These are phyloP conservation scores for Graptemys geographica DNA, from an alignment of 2,797 vertebrate species.

Conservation along the genomic window DNA sequence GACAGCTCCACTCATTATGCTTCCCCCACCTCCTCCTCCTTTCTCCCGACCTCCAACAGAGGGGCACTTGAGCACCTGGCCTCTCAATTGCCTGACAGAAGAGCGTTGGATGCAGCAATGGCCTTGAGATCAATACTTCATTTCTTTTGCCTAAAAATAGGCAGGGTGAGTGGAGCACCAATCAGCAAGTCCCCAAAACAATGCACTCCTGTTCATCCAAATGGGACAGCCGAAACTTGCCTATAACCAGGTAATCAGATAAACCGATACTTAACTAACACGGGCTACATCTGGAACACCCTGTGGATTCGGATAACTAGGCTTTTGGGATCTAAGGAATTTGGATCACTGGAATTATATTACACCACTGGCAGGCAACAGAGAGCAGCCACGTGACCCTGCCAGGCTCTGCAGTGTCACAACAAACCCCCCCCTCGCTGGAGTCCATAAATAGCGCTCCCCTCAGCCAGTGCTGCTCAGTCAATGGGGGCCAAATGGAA, in stretches of 20 bases:
- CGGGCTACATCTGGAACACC: not conserved
- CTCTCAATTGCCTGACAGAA: not conserved
- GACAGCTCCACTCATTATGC: not conserved
- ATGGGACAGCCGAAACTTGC: not conserved
- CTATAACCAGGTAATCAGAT: not conserved
- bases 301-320: not conserved
- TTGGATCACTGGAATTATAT: not conserved
- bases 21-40: not conserved
- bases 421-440: not conserved
- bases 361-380: not conserved
- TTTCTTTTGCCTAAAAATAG: not conserved
- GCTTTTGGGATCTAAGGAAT: not conserved
- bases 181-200: not conserved
- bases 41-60: not conserved
- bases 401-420: not conserved
- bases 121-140: not conserved
- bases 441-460: not conserved
- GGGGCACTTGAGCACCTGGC: not conserved
- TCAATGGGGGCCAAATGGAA: not conserved
- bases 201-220: not conserved
- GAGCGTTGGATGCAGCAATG: not conserved
- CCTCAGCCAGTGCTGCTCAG: not conserved
- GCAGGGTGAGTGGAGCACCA: not conserved
- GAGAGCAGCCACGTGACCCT: not conserved
- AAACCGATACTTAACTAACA: not conserved